Percentiles rank a stretch among this genome's conserved stretches.
These are phyloP conservation scores for Felis catus DNA, from an alignment of 2,113 vertebrate species.

Conservation along the genomic window DNA sequence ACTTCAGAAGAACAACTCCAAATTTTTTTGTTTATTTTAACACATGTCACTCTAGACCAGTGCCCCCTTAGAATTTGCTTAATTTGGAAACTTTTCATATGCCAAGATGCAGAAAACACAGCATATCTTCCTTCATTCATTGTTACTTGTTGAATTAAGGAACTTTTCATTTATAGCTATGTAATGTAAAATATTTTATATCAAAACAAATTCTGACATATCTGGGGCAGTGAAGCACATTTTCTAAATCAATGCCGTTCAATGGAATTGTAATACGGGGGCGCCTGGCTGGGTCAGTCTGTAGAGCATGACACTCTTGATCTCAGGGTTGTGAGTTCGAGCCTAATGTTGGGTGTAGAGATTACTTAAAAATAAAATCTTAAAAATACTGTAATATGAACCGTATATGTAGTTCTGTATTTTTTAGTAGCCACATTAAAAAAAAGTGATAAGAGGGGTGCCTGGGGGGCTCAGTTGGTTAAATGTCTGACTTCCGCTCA, in stretches of 20 bases:
- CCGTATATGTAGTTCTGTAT: not conserved
- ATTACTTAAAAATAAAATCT: no score
- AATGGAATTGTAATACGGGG: not conserved
- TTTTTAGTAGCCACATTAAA: not conserved
- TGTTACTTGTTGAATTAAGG: not conserved
- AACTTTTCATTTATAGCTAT: not conserved
- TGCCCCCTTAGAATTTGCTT: not conserved
- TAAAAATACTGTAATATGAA: not conserved
- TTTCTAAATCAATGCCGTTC: not conserved
- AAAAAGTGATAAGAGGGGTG: not conserved
- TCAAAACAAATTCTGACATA: not conserved
- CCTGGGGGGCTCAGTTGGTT: no score
- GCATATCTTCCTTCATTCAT: not conserved
- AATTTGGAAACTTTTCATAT: not conserved
- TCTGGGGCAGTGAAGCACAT: not conserved
- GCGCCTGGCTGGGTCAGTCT: no score
- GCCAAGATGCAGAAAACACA: not conserved
- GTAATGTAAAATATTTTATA: not conserved
- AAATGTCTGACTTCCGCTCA: no score
- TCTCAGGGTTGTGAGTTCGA: no score
- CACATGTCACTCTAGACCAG: not conserved
- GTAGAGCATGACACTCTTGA: no score
- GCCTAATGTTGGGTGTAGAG: no score
- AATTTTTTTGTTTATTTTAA: not conserved
- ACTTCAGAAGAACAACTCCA: conserved; percentile 7